Evolutionary conservation across 2,888 invertebrate genomes (phyloP), one percentile per base, ranked within the genome.

Genomic region (Andrena minutula): DNA sequence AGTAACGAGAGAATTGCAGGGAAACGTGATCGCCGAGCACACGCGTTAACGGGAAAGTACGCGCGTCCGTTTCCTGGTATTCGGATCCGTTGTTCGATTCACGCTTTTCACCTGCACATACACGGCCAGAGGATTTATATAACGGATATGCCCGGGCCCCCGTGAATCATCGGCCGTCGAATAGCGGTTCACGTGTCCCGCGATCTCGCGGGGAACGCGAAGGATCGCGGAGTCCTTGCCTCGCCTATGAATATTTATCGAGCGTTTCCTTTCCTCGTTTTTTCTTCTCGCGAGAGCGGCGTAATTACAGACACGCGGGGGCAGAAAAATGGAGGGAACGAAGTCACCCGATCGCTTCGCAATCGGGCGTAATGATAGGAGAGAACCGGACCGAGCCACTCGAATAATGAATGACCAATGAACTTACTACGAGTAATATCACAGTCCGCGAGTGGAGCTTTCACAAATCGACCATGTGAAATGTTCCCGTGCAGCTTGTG

Each of bases 201-300:
- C 30, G 60, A 35, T 41, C 28, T 64, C 35, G 53, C 65, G 47
- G 41, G 16, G 75, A 49, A 35, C 20, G 35, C 41, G 56, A 75
- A 81, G 60, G 66, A 82, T 71, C 82, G 49, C 0, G 23, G 71
- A 82, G 75, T 81, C 82, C 82, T 81, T 76, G 82, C 82, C 30
- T 68, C 72, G 71, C 75, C 75, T 68, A 82, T 82, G 82, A 82
- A 82, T 82, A 82, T 82, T 82, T 82, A 82, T 82, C 71, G 58
- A 12, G 51, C 30, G 66, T 30, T 51, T 30, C 23, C 10, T 69
- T 78, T 68, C 47, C 78, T 61, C 3, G 41, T 0, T n/a, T 51
- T 23, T 51, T 16, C 20, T n/a, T 8, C 26, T 10, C 30, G 28
- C 49, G 30, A 16, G 41, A 28, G 28, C 28, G 32, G 41, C 30